These are phyloP conservation scores for Phortica variegata DNA, from an alignment of 1,140 invertebrate genomes.

Conservation along the genomic window DNA sequence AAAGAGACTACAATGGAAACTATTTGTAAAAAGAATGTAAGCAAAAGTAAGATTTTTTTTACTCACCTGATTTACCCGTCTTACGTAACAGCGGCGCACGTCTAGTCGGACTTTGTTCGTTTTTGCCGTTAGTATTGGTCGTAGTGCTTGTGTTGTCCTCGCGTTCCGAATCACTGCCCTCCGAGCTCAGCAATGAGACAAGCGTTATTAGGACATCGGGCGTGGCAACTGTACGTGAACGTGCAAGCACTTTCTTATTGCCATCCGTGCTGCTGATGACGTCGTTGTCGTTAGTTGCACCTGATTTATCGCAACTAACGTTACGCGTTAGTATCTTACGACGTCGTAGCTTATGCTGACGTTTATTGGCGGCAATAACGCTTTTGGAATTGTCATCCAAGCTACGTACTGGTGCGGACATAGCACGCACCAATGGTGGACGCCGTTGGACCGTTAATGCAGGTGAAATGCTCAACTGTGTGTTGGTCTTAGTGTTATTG, in stretches of 20 bases:
- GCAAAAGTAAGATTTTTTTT: neutral
- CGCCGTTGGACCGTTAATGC: constrained; percentile 43
- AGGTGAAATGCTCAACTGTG: constrained; percentile 20
- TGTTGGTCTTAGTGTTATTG: neutral
- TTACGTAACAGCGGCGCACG: constrained; percentile 45
- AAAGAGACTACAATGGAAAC: constrained; percentile 52
- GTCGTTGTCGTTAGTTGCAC: constrained; percentile 12
- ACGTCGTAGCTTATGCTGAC: constrained; percentile 44
- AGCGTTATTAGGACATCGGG: constrained; percentile 51
- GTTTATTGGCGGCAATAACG: constrained; percentile 33
- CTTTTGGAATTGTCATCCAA: constrained; percentile 45
- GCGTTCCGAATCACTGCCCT: constrained; percentile 54
- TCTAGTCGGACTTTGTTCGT: constrained; percentile 26
- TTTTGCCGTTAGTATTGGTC: constrained; percentile 6
- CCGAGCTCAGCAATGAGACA: constrained; percentile 52
- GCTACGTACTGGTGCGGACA: constrained; percentile 54
- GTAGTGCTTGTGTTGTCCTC: constrained; percentile 38
- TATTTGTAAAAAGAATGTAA: neutral
- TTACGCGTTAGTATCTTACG: constrained; percentile 43
- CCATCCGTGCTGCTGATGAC: neutral
- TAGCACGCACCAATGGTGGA: constrained; percentile 52
- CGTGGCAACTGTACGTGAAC: constrained; percentile 41
- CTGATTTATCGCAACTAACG: constrained; percentile 15
- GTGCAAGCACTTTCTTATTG: constrained; percentile 32
- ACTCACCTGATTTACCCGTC: constrained; percentile 55